Conservation (phyloP, 2,113 vertebrate genomes). For the Ophthalmotilapia sp. region DNA sequence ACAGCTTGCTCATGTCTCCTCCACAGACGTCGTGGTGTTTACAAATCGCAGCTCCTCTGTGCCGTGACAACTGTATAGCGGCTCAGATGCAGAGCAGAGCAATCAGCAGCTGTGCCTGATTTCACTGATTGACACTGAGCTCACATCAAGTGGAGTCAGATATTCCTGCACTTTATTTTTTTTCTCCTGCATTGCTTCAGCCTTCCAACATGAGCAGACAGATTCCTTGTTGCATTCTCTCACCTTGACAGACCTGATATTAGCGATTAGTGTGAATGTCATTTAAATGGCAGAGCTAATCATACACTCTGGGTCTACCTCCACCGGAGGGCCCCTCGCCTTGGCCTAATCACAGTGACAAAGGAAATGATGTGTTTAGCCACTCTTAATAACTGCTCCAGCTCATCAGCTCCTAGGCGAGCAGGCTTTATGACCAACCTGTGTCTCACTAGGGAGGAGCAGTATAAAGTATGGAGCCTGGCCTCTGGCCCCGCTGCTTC, state of each 20-base stretch:
- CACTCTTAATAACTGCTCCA: conserved; percentile 61
- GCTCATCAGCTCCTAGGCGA: conserved; percentile 39
- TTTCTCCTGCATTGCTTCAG: neutral
- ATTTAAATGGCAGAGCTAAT: conserved; percentile 75
- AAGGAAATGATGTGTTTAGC: conserved; percentile 66
- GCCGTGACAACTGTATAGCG: conserved; percentile 15
- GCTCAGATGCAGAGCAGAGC: conserved; percentile 26
- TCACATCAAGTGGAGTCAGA: conserved; percentile 51
- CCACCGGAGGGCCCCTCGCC: conserved; percentile 55
- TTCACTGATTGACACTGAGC: conserved; percentile 45
- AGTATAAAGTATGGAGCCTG: neutral
- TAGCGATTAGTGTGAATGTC: conserved; percentile 69
- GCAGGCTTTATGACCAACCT: neutral
- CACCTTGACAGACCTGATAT: conserved; percentile 64
- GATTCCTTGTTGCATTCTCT: conserved; percentile 46
- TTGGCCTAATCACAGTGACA: conserved; percentile 57
- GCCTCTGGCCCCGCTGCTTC: neutral
- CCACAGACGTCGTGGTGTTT: conserved; percentile 21
- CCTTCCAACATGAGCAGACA: conserved; percentile 22
- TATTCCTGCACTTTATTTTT: conserved; percentile 10
- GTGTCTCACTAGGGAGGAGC: neutral
- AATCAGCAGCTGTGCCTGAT: conserved; percentile 31
- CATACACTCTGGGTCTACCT: conserved; percentile 45
- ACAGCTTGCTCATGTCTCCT: conserved; percentile 5
- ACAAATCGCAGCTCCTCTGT: conserved; percentile 28